Evolutionary conservation across 2,888 invertebrate species (phyloP), one percentile per base, ranked within the genome.

Genomic region (Caenorhabditis wallacei): DNA sequence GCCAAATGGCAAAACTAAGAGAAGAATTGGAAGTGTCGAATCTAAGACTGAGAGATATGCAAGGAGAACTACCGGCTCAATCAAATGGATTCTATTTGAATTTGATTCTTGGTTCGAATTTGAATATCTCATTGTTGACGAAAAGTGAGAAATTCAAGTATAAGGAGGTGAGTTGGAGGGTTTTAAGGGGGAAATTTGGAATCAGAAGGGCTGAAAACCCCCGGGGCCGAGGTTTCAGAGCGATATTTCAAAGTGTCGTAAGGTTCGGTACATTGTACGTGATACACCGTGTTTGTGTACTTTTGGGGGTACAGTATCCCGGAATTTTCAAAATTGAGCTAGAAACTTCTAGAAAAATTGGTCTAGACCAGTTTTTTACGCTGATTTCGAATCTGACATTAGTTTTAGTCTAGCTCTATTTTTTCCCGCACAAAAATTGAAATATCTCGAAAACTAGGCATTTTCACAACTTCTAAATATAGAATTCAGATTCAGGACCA

Each of bases 61-160:
- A 97, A 92, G 96, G 97, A 91, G 95, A 95, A 22, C 93, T 98
- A 89, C 98, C 98, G 16, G 96, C 96, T 92, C 95, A 95, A 92
- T 94, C 97, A 93, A 97, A 97, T 92, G 93, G 90, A 43, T 83
- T 93, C 13, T 99, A 99, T 93, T 94, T 97, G 89, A 95, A 95
- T 93, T 96, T 98, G 91, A 98, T 99, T 92, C 94, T 99, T 82
- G 99, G 99, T 18, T 86, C 87, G 10, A 96, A 96, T 93, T 97
- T 99, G 57, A 98, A 98, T 93, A 97, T 98, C 26, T 98, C 98
- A 30, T 96, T 99, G 92, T 94, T 98, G 84, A 97, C 97, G 93
- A 97, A 97, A 94, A 93, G 93, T 82, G 97, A 97, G 93, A 97
- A 97, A 96, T 96, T 94, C 79, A 85, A 85, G 46, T 90, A 91